These are phyloP conservation scores for Alosa sapidissima DNA, from an alignment of 2,797 vertebrate genomes.

Conservation along the genomic window DNA sequence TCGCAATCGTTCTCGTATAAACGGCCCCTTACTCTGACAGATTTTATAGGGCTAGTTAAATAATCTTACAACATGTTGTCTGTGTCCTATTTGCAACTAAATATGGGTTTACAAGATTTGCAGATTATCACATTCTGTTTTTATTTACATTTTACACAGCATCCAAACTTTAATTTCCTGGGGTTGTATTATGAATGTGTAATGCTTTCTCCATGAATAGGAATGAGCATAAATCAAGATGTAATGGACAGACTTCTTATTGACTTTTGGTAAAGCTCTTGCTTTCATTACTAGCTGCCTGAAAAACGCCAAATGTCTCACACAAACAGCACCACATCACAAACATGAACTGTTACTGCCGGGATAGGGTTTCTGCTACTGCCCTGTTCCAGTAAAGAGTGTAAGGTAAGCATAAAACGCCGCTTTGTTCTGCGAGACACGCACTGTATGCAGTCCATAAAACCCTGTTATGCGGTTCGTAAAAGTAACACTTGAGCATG, in stretches of 20 bases:
- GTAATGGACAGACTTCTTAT: not conserved
- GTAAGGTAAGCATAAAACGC: not conserved
- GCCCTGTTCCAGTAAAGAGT: not conserved
- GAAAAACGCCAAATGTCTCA: too few relatives aligned
- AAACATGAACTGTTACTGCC: not conserved
- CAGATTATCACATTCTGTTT: too few relatives aligned
- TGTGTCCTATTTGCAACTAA: too few relatives aligned
- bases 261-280: not conserved
- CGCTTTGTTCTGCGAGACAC: not conserved
- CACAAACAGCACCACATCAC: not conserved
- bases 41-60: too few relatives aligned
- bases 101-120: too few relatives aligned
- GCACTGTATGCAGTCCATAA: conserved; percentile 36
- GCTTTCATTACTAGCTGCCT: not conserved
- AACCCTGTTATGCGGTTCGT: conserved; percentile 34
- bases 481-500: conserved; percentile 28
- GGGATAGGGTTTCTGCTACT: not conserved
- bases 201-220: not conserved
- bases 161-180: too few relatives aligned
- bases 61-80: too few relatives aligned
- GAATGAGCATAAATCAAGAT: not conserved
- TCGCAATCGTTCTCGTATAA: too few relatives aligned
- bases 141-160: too few relatives aligned
- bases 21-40: too few relatives aligned
- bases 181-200: not conserved